A percentile compares a stretch with the other conserved stretches of the same genome.
Conservation (phyloP, 2,113 vertebrate species). For the Suricata suricatta region DNA sequence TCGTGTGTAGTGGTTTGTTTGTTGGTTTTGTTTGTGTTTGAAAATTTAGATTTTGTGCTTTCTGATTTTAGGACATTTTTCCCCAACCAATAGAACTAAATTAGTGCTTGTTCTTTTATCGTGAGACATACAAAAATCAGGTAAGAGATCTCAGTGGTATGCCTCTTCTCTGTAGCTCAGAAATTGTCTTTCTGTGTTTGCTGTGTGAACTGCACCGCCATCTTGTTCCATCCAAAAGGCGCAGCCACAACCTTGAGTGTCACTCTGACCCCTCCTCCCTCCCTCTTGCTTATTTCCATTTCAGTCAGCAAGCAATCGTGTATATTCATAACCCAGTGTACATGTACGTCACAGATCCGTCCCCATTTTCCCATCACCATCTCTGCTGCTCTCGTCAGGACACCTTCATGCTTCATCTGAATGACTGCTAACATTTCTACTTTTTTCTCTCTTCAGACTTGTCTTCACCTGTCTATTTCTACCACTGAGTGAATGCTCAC, state of each 20-base stretch:
- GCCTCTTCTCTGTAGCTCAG: background rate
- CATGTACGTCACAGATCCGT: background rate
- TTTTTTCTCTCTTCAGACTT: background rate
- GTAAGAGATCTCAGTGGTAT: background rate
- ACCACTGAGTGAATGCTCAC: background rate
- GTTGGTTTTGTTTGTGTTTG: background rate
- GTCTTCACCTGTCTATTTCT: background rate
- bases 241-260: background rate
- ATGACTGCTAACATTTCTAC: no score
- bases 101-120: background rate
- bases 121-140: background rate
- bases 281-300: background rate
- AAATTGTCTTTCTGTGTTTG: background rate
- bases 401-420: background rate
- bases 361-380: background rate
- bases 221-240: accelerated
- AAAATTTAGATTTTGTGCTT: background rate
- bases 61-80: background rate
- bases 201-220: background rate
- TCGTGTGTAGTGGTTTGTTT: background rate
- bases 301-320: background rate
- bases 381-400: background rate
- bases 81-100: background rate
- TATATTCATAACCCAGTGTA: accelerated
- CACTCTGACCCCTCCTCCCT: background rate